These are phyloP conservation scores for Propithecus coquereli DNA, from an alignment of 2,113 vertebrate genomes.

Conservation along the genomic window DNA sequence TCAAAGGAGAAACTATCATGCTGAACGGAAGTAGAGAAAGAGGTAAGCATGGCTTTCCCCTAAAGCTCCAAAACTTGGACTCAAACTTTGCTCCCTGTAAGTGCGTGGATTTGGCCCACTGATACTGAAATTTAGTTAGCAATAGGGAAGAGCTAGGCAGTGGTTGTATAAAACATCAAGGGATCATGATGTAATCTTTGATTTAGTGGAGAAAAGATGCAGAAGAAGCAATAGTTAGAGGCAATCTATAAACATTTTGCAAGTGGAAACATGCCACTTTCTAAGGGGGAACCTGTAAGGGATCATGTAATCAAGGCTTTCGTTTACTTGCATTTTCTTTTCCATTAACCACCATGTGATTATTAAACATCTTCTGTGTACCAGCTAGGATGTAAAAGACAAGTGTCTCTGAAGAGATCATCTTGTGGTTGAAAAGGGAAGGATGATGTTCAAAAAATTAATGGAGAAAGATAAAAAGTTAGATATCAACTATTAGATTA, in stretches of 20 bases:
- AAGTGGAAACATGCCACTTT: neutral
- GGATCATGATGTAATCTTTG: neutral
- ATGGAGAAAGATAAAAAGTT: neutral
- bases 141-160: neutral
- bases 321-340: neutral
- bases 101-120: neutral
- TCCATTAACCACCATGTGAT: neutral
- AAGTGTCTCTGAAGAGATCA: neutral
- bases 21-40: conserved; percentile 1
- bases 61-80: neutral
- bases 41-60: neutral
- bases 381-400: neutral
- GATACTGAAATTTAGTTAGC: conserved; percentile 32
- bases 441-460: neutral
- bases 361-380: neutral
- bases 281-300: neutral
- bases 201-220: neutral
- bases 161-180: neutral
- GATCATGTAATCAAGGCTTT: neutral
- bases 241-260: neutral
- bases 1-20: neutral
- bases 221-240: neutral
- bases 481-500: neutral
- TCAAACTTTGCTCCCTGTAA: neutral
- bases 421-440: neutral